Base-by-base conservation (phyloP, 2,113 vertebrate genomes). In the Oophaga pumilio region DNA sequence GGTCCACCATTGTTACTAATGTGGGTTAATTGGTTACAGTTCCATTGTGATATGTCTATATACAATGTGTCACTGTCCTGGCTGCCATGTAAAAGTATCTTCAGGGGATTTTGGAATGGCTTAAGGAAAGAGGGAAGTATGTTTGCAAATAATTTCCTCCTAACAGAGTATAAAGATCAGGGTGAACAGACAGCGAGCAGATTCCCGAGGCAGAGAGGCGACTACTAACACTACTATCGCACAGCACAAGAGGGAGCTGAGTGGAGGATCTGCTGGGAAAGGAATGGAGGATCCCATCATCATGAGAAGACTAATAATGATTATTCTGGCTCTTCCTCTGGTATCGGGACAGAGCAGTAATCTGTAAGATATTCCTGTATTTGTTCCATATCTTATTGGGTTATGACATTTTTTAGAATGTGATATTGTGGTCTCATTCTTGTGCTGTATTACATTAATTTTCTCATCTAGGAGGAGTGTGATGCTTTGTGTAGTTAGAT, bases 1-100 rank as follows among this genome's bases (percentile, higher is more conserved):
- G 20, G 11, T 56, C 76, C 76, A 53, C 50, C 50, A 53, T 77
- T 77, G 76, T 77, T 77, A 53, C 6, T 77, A 24, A 17, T 17
- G 6, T n/a, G 20, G 74, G 52, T 20, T 49, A 20, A 52, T n/a
- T 76, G 74, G 20, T 49, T 77, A n/a, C 20, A 77, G 12, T 77
- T 53, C 76, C 49, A 53, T 1, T 56, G 43, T 52, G 33, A 49
- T 50, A 6, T 76, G 11, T 52, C n/a, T 10, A 43, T 14, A 73
- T 76, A 77, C 76, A 77, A 77, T 77, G 50, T 56, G 50, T 77
- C 50, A n/a, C 22, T 77, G 76, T 77, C 20, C 50, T 24, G 20
- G 49, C 20, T 77, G 76, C 76, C 76, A 77, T 77, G 22, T 53
- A 53, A n/a, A 4, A 24, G 76, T 81, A 43, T 59, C 78, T 26